Conservation (phyloP, 2,888 invertebrate species). For the Galeruca laticollis region DNA sequence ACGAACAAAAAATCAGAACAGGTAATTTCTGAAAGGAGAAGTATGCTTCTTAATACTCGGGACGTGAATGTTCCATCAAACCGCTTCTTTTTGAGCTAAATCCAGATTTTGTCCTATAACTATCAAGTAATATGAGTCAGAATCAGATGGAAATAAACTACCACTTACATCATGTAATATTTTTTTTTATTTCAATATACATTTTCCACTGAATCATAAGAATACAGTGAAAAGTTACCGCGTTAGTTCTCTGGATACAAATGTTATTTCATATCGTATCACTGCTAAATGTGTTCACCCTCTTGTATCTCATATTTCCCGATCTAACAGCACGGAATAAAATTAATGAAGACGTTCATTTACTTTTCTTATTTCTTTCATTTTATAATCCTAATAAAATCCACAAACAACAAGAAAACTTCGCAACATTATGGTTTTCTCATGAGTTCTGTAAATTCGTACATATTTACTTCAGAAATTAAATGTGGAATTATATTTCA, state of each 20-base stretch:
- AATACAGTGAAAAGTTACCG: too few relatives aligned
- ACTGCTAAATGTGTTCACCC: background rate
- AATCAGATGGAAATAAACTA: too few relatives aligned
- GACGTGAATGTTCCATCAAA: too few relatives aligned
- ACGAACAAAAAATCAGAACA: too few relatives aligned
- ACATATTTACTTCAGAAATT: background rate
- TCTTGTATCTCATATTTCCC: background rate
- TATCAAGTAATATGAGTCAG: too few relatives aligned
- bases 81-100: too few relatives aligned
- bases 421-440: background rate
- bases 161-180: too few relatives aligned
- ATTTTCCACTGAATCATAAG: too few relatives aligned
- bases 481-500: background rate
- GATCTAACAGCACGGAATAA: background rate
- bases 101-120: too few relatives aligned
- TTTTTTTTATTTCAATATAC: too few relatives aligned
- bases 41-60: too few relatives aligned
- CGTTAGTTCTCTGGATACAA: background rate
- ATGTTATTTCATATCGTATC: background rate
- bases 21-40: too few relatives aligned
- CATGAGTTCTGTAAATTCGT: background rate
- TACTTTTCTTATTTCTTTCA: background rate
- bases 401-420: background rate
- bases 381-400: conserved; percentile 1
- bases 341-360: background rate